phyloP scores from a whole-genome alignment of 2,797 vertebrate genomes.

The Bovichtus variegatus region DNA sequence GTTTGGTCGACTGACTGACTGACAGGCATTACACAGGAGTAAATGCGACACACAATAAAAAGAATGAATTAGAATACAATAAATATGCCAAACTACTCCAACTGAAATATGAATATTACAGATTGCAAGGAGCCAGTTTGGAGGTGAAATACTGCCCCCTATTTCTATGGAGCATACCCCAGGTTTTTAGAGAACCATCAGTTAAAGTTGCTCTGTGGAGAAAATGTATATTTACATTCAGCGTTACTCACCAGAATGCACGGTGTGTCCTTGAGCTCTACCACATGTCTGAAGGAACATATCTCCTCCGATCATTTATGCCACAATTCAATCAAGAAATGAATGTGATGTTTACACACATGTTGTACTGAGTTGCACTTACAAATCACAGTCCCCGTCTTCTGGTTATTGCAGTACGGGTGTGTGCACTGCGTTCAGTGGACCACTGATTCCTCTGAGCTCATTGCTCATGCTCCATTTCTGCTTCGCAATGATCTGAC shows the following conservation, averaged over 20 bases:
- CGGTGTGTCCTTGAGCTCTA: background rate
- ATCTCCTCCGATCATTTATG: too few species aligned
- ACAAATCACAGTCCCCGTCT: background rate
- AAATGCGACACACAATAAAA: too few species aligned
- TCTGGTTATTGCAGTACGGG: background rate
- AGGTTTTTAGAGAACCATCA: background rate
- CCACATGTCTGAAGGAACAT: background rate
- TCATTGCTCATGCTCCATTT: background rate
- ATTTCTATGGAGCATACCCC: too few species aligned
- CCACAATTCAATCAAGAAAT: too few species aligned
- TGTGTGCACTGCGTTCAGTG: background rate
- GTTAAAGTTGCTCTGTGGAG: background rate
- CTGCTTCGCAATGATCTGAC: background rate
- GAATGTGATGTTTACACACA: too few species aligned
- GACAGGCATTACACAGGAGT: too few species aligned
- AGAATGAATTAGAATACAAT: too few species aligned
- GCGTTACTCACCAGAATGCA: background rate
- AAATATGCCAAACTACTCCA: too few species aligned
- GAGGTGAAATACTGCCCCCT: too few species aligned
- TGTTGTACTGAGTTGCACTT: background rate
- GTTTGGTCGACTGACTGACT: too few species aligned
- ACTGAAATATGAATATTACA: too few species aligned
- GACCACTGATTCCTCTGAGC: background rate
- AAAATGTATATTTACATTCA: background rate
- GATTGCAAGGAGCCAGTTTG: too few species aligned